phyloP scores from a whole-genome alignment of 2,113 vertebrate species.

The Canis aureus region DNA sequence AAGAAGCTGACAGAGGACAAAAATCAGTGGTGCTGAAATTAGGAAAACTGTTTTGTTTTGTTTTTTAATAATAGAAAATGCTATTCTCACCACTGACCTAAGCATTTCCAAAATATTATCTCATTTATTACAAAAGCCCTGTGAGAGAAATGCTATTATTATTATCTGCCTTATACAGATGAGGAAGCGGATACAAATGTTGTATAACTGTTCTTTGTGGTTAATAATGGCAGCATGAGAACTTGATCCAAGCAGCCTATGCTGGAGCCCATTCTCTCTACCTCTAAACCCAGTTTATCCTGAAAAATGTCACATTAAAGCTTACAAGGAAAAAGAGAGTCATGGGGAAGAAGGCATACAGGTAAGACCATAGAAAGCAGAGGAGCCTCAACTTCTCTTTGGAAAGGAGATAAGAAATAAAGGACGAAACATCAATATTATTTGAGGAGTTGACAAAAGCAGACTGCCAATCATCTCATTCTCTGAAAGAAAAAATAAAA shows the following conservation, averaged over 20 bases:
- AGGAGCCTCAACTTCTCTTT: not conserved
- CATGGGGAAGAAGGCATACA: accelerated
- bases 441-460: not conserved
- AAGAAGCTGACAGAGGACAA: not conserved
- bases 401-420: not conserved
- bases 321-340: accelerated
- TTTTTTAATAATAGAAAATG: not conserved
- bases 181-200: not conserved
- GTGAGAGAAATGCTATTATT: not conserved
- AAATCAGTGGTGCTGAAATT: not conserved
- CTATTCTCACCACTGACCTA: not conserved
- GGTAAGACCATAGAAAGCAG: not conserved
- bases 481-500: not conserved
- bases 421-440: not conserved
- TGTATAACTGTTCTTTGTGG: not conserved
- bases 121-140: not conserved
- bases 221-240: not conserved
- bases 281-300: not conserved
- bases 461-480: not conserved
- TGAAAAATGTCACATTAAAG: not conserved
- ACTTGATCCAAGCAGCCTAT: not conserved
- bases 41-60: not conserved
- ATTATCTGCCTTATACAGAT: not conserved
- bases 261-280: not conserved
- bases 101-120: not conserved